A percentile compares a stretch with the other conserved stretches of the same genome.
phyloP scores from a whole-genome alignment of 2,888 invertebrate genomes.

The Drosophila diplacantha region DNA sequence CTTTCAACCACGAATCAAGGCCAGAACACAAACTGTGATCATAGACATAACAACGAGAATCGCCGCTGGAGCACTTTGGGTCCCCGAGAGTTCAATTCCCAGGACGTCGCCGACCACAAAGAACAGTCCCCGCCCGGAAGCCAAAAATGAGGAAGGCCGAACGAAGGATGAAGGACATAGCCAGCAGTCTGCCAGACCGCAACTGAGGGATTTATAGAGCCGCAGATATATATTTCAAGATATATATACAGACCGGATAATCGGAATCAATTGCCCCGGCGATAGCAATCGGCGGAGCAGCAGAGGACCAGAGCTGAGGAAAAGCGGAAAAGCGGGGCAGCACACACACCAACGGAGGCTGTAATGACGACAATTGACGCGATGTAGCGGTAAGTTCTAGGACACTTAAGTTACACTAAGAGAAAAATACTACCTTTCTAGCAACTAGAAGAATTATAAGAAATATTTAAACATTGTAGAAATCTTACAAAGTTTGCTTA shows the following conservation, averaged over 20 bases:
- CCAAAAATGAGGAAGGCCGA: slow-evolving; percentile 25
- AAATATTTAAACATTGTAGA: neutral
- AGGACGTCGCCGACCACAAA: slow-evolving; percentile 5
- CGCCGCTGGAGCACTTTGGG: slow-evolving; percentile 8
- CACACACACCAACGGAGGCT: slow-evolving; percentile 50
- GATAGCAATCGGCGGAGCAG: slow-evolving; percentile 15
- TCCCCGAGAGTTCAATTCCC: neutral
- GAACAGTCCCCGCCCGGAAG: slow-evolving; percentile 1
- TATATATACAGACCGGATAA: slow-evolving; percentile 30
- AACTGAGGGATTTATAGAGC: slow-evolving; percentile 56
- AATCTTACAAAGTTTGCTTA: neutral
- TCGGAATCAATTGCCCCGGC: slow-evolving; percentile 53
- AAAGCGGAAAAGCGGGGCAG: slow-evolving; percentile 13
- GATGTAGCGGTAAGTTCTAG: slow-evolving; percentile 78
- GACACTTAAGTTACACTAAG: neutral
- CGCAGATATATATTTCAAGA: slow-evolving; percentile 37
- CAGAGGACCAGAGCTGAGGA: slow-evolving; percentile 15
- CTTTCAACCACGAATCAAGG: slow-evolving; percentile 34
- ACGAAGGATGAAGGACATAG: slow-evolving; percentile 12
- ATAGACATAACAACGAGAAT: slow-evolving; percentile 50
- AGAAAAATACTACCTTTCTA: neutral
- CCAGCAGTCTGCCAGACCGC: slow-evolving; percentile 47
- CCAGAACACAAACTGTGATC: slow-evolving; percentile 65
- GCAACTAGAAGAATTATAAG: too few species aligned
- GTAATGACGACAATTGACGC: slow-evolving; percentile 78